These are phyloP conservation scores for Ornithoptera alexandrae DNA, from an alignment of 2,888 invertebrate species.

Conservation along the genomic window DNA sequence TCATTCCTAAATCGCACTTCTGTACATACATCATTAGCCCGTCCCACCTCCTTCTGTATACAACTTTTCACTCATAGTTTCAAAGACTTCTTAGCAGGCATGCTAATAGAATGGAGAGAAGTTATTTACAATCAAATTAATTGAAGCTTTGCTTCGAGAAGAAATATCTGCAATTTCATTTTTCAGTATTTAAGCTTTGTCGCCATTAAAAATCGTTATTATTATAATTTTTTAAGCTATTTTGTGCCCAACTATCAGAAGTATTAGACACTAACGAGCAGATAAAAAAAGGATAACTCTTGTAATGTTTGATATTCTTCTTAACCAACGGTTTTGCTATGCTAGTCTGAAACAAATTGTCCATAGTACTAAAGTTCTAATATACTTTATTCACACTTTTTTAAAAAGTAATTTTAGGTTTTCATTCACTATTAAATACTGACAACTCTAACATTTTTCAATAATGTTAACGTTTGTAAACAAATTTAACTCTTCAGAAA, in stretches of 20 bases:
- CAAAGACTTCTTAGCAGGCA: constrained; percentile 6
- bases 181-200: background rate
- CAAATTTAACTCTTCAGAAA: too few relatives aligned
- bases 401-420: too few relatives aligned
- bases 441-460: too few relatives aligned
- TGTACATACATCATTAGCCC: constrained; percentile 56
- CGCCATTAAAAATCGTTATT: background rate
- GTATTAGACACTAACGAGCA: background rate
- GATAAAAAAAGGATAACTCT: background rate
- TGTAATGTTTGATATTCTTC: too few relatives aligned
- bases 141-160: background rate
- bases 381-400: too few relatives aligned
- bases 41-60: constrained; percentile 64
- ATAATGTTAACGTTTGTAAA: too few relatives aligned
- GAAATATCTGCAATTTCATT: background rate
- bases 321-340: too few relatives aligned
- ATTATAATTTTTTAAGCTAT: background rate
- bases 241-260: background rate
- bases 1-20: constrained; percentile 47
- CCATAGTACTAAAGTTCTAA: too few relatives aligned
- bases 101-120: constrained; percentile 1
- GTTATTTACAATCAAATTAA: background rate
- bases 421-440: too few relatives aligned
- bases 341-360: too few relatives aligned
- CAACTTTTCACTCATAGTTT: constrained; percentile 2